A percentile compares a stretch with the other conserved stretches of the same genome.
Evolutionary conservation across 2,113 vertebrate genomes (phyloP).

Genomic region (Erythrocercus mccallii): DNA sequence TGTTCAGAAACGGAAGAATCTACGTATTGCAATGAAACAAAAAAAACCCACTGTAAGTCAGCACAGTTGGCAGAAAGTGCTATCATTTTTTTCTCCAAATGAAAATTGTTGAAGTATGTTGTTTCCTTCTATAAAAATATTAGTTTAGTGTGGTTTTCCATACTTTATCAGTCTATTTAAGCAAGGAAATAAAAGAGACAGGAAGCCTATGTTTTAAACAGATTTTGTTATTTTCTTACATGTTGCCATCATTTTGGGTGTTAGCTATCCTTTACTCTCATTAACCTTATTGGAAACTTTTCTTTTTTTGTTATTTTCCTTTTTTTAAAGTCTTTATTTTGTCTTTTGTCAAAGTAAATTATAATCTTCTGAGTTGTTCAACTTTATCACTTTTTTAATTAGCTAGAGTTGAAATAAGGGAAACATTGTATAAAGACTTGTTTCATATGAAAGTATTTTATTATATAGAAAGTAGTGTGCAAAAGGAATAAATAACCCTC

Average conservation of each 20-base stretch:
- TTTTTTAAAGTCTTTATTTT: neutral
- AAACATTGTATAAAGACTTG: neutral
- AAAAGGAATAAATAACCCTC: neutral
- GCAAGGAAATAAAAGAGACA: neutral
- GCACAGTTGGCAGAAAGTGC: conserved; percentile 26
- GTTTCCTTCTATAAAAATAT: conserved; percentile 39
- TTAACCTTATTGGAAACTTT: neutral
- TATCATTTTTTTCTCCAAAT: conserved; percentile 26
- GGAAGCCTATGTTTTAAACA: conserved; percentile 5
- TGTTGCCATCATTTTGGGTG: neutral
- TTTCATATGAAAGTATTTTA: neutral
- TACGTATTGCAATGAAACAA: conserved; percentile 48
- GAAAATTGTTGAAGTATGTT: neutral
- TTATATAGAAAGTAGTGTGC: neutral
- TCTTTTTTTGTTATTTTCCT: neutral
- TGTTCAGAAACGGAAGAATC: neutral
- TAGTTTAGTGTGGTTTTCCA: conserved; percentile 5
- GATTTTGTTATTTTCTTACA: neutral
- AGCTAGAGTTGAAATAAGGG: neutral
- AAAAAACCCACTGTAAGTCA: neutral
- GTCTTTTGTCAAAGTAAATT: conserved; percentile 40
- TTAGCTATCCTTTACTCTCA: neutral
- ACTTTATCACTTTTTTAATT: neutral
- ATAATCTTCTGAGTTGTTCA: conserved; percentile 15
- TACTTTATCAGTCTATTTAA: conserved; percentile 35